Percentiles rank a stretch among this genome's conserved stretches.
Conservation (phyloP, 92 coral and sea anemone species). For the Phenganax marumi region DNA sequence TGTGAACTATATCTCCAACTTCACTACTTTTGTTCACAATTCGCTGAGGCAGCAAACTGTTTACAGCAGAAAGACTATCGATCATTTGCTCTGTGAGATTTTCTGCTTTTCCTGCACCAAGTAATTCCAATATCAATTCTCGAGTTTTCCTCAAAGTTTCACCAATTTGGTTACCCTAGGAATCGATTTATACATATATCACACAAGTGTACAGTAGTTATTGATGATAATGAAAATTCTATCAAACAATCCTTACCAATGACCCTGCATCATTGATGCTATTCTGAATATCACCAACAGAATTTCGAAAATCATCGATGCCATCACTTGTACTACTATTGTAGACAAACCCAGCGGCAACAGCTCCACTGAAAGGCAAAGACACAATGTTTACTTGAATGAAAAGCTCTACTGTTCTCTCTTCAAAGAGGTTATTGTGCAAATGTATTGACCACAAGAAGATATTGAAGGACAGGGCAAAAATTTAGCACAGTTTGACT, state of each 20-base stretch:
- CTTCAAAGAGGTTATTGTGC: too few relatives aligned
- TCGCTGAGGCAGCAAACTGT: not conserved
- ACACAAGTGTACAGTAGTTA: not conserved
- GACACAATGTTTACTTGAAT: not conserved
- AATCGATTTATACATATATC: not conserved
- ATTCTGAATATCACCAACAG: conserved; percentile 10
- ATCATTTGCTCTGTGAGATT: not conserved
- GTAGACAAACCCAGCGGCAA: conserved; percentile 9
- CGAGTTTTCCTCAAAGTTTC: not conserved
- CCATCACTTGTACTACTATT: conserved; percentile 29
- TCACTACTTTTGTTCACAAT: conserved; percentile 1
- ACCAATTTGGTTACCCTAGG: not conserved
- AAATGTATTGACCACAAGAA: too few relatives aligned
- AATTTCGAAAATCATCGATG: conserved; percentile 28
- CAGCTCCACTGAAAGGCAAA: conserved; percentile 13
- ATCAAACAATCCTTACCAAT: not conserved
- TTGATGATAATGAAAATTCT: not conserved
- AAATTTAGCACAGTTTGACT: too few relatives aligned
- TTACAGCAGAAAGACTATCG: not conserved
- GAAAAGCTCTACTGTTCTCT: not conserved
- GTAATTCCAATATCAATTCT: not conserved
- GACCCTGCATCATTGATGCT: not conserved
- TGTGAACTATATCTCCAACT: conserved; percentile 26
- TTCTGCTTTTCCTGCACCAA: not conserved
- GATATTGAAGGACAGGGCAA: too few relatives aligned